Evolutionary conservation across 2,113 vertebrate species (phyloP), one percentile per base, ranked within the genome.

Genomic region (Cathartes aura): DNA sequence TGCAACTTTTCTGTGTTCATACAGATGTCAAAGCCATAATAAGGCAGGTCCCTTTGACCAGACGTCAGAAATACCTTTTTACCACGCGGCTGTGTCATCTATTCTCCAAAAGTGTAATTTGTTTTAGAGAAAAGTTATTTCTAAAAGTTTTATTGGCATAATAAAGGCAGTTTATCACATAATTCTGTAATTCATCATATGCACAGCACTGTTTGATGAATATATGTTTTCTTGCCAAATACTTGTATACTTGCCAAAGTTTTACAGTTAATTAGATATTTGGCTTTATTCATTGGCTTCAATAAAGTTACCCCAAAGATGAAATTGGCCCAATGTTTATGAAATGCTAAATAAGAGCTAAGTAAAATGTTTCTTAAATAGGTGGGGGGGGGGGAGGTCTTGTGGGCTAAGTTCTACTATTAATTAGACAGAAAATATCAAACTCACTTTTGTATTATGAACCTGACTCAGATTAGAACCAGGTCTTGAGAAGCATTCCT

Each of bases 191-290:
- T 96, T 97, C 88, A 90, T 95, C 95, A 88, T 88, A 93, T 93
- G 87, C 34, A 84, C 53, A 91, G 53, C 64, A 68, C 71, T 93
- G 63, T 95, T 90, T 96, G 84, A 93, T 95, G 92, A 96, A 92
- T 92, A 92, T 89, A 59, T 89, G 74, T 92, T 84, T 96, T 96
- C 94, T 93, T 97, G 96, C 97, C 96, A 97, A 93, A 93, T 91
- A 93, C 90, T 96, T 96, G 89, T 83, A 88, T 15, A 53, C 74
- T 91, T 97, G 97, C 97, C 96, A 95, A 94, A 94, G 59, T 96
- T 96, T 92, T 96, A 90, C 88, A 96, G 93, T 95, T 97, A 97
- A 97, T 98, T 97, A 97, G 94, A 95, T 91, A 94, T 95, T 97
- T 96, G 87, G 92, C 75, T 96, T 93, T 95, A 94, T 96, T 95